phyloP scores from a whole-genome alignment of 1,140 invertebrate species.

The Lutraria rhynchaena region DNA sequence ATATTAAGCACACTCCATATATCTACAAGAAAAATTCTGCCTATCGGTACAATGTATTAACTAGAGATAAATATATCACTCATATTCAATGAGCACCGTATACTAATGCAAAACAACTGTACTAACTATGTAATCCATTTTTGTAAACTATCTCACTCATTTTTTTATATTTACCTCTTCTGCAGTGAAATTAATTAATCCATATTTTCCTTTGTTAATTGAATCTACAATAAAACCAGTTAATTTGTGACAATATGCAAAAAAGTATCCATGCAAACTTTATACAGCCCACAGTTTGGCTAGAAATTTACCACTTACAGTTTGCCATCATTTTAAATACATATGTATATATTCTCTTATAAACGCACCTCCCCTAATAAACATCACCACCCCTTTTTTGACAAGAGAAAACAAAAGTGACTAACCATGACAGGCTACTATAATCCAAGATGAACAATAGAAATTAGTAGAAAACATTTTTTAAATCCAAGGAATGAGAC shows the following conservation, averaged over 20 bases:
- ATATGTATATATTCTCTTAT: background rate
- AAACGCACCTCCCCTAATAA: too few relatives aligned
- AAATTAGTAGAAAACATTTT: too few relatives aligned
- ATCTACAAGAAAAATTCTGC: background rate
- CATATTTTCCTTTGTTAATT: background rate
- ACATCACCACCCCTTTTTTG: too few relatives aligned
- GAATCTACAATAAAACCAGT: constrained; percentile 1
- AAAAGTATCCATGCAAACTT: background rate
- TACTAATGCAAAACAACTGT: background rate
- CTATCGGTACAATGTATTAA: background rate
- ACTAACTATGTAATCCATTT: background rate
- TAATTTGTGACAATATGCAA: background rate
- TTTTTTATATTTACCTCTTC: constrained; percentile 2
- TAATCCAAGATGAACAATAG: too few relatives aligned
- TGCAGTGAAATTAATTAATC: background rate
- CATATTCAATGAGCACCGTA: background rate
- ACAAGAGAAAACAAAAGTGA: too few relatives aligned
- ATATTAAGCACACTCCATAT: background rate
- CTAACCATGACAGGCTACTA: too few relatives aligned
- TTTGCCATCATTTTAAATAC: background rate
- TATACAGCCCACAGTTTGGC: background rate
- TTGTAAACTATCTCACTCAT: background rate
- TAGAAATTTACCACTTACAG: background rate
- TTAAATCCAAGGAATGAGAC: too few relatives aligned
- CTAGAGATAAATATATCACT: background rate